Evolutionary conservation across 2,113 vertebrate genomes (phyloP).

Genomic region (Ctenodactylus gundi): DNA sequence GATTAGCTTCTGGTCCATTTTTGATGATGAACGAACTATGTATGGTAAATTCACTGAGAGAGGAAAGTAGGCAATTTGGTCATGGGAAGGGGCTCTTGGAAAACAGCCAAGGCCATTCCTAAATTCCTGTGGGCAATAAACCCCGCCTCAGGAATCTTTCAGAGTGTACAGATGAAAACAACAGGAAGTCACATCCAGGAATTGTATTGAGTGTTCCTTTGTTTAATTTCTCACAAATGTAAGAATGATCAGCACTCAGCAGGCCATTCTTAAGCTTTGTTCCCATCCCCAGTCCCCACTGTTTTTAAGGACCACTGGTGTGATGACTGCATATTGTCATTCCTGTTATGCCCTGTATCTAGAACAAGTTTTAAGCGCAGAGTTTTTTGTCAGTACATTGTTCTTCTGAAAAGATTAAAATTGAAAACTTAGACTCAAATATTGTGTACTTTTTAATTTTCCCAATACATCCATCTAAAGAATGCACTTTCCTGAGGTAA

Average conservation of each 20-base stretch:
- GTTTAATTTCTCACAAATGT: constrained; percentile 5
- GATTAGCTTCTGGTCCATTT: not conserved
- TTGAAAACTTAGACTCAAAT: not conserved
- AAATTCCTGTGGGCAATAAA: constrained; percentile 37
- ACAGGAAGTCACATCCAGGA: constrained; percentile 42
- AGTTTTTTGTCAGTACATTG: not conserved
- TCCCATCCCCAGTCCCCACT: not conserved
- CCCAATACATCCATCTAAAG: not conserved
- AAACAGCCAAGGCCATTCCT: not conserved
- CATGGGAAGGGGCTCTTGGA: not conserved
- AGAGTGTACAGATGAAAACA: not conserved
- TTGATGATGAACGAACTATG: not conserved
- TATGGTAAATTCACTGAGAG: constrained; percentile 15
- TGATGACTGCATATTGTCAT: not conserved
- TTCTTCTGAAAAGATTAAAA: not conserved
- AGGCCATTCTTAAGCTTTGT: not conserved
- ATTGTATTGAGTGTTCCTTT: not conserved
- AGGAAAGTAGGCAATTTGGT: not conserved
- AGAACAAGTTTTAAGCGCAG: not conserved
- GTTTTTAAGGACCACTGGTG: not conserved
- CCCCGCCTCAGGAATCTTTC: constrained; percentile 34
- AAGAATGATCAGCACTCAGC: not conserved
- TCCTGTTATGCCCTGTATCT: not conserved
- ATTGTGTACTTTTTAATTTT: not conserved
- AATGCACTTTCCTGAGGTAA: not conserved